Evolutionary conservation across 2,888 invertebrate species (phyloP), one percentile per base, ranked within the genome.

Genomic region (Noctua janthina): DNA sequence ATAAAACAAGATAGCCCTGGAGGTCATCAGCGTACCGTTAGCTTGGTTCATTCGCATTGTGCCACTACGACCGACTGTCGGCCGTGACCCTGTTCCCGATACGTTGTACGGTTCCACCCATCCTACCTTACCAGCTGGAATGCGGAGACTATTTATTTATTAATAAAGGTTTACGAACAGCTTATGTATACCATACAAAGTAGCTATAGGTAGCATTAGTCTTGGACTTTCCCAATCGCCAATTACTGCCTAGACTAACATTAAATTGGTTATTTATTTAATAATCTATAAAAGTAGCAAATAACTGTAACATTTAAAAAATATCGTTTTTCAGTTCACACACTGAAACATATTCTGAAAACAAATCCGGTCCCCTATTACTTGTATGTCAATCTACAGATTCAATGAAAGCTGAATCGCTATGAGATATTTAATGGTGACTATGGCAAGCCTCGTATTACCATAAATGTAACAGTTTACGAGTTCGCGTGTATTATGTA

Each of bases 51-150:
- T 93, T 93, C 92, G 92, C 93, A 93, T 93, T 93, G 93, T 93
- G 91, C 90, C 91, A 92, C 92, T 86, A 89, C 91, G 92, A 95
- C 95, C 95, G 95, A 95, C 95, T 93, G 90, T 89, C 93, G 95
- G 91, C 96, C 96, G 94, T 96, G 96, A 96, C 96, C 96, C 94
- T 94, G 93, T 96, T 95, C 94, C 94, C 94, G 93, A 95, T 94
- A 93, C 92, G 91, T 90, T 90, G 89, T 90, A 91, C 93, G 91
- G 92, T 94, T 93, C 92, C 93, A 93, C 93, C 92, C 92, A 92
- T 92, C 92, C 91, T 91, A 92, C 91, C 88, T 91, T 91, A 90
- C 91, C 90, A 88, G 85, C 83, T 92, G 94, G 95, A 96, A 96
- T 96, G 95, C 95, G 94, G 94, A 94, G 94, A 93, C 91, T 90